These are phyloP conservation scores for Donacobius atricapilla DNA, from an alignment of 2,113 vertebrate genomes.

Conservation along the genomic window DNA sequence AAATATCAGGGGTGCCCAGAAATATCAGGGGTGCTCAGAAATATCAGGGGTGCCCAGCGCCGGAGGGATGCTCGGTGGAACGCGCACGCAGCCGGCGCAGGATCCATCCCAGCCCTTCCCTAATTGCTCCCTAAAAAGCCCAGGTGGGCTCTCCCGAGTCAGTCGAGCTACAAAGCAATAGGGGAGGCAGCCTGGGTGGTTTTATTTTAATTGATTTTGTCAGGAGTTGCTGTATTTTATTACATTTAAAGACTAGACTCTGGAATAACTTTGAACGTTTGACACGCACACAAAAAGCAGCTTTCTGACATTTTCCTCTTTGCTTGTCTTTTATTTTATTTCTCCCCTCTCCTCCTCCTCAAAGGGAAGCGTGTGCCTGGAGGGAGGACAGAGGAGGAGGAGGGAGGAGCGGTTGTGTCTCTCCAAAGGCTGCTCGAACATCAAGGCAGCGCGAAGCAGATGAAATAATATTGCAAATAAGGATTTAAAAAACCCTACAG, in stretches of 20 bases:
- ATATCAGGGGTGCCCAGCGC: neutral
- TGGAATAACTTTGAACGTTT: slow-evolving; percentile 61
- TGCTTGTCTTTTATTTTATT: slow-evolving; percentile 54
- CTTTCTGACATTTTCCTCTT: slow-evolving; percentile 67
- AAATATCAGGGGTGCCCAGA: neutral
- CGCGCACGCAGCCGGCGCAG: accelerated
- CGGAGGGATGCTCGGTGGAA: neutral
- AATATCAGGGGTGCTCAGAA: neutral
- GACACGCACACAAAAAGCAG: slow-evolving; percentile 51
- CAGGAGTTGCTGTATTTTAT: slow-evolving; percentile 40
- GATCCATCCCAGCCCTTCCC: neutral
- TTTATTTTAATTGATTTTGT: slow-evolving; percentile 5
- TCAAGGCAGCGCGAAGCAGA: slow-evolving; percentile 38
- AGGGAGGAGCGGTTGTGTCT: slow-evolving; percentile 37
- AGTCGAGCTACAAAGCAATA: neutral
- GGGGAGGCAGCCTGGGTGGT: neutral
- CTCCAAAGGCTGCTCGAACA: slow-evolving; percentile 46
- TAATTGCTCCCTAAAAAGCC: slow-evolving; percentile 44
- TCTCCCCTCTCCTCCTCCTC: slow-evolving; percentile 47
- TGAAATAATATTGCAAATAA: slow-evolving; percentile 54
- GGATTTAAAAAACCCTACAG: slow-evolving; percentile 36
- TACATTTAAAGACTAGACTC: slow-evolving; percentile 25
- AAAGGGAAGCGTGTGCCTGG: slow-evolving; percentile 56
- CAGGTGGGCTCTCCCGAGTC: slow-evolving; percentile 43
- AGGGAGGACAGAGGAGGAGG: slow-evolving; percentile 53